A percentile compares a stretch with the other conserved stretches of the same genome.
Evolutionary conservation across 2,888 invertebrate genomes (phyloP).

Genomic region (Phragmatobia fuliginosa): DNA sequence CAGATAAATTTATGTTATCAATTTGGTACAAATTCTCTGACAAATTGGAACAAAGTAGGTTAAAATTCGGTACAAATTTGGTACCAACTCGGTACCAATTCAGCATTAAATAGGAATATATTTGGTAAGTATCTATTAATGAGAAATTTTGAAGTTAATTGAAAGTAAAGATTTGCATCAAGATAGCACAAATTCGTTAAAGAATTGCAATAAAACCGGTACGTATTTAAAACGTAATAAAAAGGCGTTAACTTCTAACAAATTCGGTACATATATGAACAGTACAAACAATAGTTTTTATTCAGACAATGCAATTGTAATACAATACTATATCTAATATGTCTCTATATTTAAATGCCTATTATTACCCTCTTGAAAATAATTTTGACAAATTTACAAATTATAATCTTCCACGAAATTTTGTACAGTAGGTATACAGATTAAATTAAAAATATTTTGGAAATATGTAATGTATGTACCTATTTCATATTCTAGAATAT

Average conservation of each 20-base stretch:
- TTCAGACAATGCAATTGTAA: background rate
- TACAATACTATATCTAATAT: background rate
- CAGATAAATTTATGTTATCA: slow-evolving; percentile 16
- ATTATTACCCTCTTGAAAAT: no score
- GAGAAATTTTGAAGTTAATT: background rate
- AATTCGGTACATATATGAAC: background rate
- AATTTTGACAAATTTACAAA: no score
- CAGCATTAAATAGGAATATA: background rate
- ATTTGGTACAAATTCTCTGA: background rate
- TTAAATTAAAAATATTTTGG: no score
- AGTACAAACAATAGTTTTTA: background rate
- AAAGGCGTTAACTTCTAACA: background rate
- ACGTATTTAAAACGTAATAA: no score
- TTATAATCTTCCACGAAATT: no score
- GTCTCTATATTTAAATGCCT: background rate
- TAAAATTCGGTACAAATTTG: background rate
- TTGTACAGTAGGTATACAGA: no score
- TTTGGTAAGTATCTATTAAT: background rate
- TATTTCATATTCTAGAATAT: no score
- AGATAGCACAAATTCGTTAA: background rate
- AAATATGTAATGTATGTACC: no score
- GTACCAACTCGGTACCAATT: background rate
- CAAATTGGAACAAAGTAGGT: background rate
- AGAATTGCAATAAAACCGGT: background rate
- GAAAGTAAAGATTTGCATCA: background rate